phyloP scores from a whole-genome alignment of 2,113 vertebrate genomes.

The Sceloporus tristichus region DNA sequence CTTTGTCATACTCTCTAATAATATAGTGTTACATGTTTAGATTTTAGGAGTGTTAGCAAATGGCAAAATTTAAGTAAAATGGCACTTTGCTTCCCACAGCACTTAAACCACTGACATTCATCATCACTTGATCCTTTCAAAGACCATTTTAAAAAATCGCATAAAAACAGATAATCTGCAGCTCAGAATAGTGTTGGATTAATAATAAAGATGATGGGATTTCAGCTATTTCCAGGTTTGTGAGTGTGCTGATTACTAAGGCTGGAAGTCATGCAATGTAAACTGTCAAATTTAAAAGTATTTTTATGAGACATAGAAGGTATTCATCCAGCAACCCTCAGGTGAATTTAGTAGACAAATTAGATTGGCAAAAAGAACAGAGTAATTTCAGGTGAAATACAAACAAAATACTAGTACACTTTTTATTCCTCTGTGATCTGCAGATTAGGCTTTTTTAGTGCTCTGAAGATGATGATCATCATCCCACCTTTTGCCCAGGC shows the following conservation, averaged over 20 bases:
- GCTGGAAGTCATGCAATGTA: not conserved
- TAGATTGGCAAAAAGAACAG: not conserved
- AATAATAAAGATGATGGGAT: not conserved
- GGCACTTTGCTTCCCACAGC: conserved; percentile 1
- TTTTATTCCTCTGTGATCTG: too few species aligned
- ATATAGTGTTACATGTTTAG: accelerated
- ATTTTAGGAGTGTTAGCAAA: not conserved
- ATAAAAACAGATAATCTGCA: not conserved
- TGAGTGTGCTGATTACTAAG: not conserved
- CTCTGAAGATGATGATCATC: too few species aligned
- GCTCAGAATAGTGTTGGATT: not conserved
- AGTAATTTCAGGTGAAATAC: too few species aligned
- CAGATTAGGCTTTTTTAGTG: too few species aligned
- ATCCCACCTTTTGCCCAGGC: too few species aligned
- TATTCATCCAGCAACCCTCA: too few species aligned
- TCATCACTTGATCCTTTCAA: accelerated
- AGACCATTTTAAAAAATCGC: not conserved
- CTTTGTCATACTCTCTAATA: not conserved
- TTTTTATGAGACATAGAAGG: not conserved
- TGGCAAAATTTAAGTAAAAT: not conserved
- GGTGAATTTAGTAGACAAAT: not conserved
- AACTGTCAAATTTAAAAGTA: not conserved
- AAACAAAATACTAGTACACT: too few species aligned
- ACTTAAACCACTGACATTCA: conserved; percentile 12
- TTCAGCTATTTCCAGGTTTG: not conserved